phyloP scores from a whole-genome alignment of 92 coral and sea anemone species.

The Zoanthus gigantus region DNA sequence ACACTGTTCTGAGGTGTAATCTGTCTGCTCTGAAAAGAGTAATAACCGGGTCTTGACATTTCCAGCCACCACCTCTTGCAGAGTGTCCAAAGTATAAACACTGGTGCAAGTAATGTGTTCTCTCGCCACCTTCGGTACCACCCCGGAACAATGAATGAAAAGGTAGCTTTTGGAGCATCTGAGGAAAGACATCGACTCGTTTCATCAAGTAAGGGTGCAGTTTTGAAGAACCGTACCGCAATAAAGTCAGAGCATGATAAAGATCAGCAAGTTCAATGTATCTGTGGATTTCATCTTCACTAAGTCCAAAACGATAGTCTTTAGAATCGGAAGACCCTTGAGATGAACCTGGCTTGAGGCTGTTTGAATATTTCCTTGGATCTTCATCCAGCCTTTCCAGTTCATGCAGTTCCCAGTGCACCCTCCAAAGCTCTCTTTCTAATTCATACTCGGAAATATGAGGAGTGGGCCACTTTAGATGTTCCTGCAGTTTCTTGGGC shows the following conservation, averaged over 20 bases:
- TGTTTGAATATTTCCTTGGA: constrained; percentile 48
- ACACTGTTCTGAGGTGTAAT: constrained; percentile 3
- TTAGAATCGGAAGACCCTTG: constrained; percentile 42
- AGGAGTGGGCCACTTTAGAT: constrained; percentile 44
- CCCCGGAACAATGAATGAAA: constrained; percentile 56
- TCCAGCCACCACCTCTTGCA: constrained; percentile 51
- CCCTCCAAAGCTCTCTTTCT: constrained; percentile 36
- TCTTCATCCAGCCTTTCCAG: constrained; percentile 54
- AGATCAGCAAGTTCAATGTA: constrained; percentile 48
- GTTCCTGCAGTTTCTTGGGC: constrained; percentile 40
- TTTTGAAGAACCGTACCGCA: constrained; percentile 44
- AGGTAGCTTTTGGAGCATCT: constrained; percentile 40
- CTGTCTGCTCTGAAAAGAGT: constrained; percentile 28
- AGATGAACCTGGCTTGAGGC: constrained; percentile 37
- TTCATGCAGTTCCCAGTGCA: constrained; percentile 56
- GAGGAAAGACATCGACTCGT: constrained; percentile 54
- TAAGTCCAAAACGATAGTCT: constrained; percentile 56
- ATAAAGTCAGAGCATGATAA: constrained; percentile 50
- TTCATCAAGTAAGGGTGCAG: constrained; percentile 56
- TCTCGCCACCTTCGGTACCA: constrained; percentile 59
- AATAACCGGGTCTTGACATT: constrained; percentile 42
- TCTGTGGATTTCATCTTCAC: constrained; percentile 47
- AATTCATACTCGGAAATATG: constrained; percentile 44
- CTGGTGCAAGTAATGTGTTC: constrained; percentile 58
- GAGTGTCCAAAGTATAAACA: constrained; percentile 53